Conservation (phyloP, 2,888 invertebrate genomes). For the Brenthis hecate region DNA sequence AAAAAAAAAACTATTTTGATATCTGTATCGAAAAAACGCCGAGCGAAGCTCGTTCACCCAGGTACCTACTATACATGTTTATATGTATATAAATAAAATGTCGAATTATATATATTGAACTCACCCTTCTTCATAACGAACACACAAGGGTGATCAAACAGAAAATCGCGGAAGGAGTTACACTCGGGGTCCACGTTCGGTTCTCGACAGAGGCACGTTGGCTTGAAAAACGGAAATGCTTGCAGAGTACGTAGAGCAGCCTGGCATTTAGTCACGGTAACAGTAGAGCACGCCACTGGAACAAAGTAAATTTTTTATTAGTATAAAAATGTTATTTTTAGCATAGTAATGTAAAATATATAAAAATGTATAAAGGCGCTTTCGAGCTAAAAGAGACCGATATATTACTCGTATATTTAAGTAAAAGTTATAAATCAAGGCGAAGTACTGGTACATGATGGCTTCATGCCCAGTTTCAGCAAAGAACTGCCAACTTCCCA, state of each 20-base stretch:
- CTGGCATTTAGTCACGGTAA: slow-evolving; percentile 96
- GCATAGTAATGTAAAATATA: not conserved
- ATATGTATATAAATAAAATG: not conserved
- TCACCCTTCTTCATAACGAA: slow-evolving; percentile 94
- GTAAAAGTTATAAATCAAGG: no score
- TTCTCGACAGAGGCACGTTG: slow-evolving; percentile 95
- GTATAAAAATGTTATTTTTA: not conserved
- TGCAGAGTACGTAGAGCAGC: slow-evolving; percentile 94
- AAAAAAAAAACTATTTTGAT: no score
- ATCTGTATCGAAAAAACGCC: no score
- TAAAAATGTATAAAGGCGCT: no score
- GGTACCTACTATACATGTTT: no score
- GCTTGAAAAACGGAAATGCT: slow-evolving; percentile 96
- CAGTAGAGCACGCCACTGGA: slow-evolving; percentile 95
- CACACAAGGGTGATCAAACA: slow-evolving; percentile 96
- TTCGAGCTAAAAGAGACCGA: no score
- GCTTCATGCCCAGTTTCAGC: no score
- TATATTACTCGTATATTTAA: no score
- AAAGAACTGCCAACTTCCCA: no score
- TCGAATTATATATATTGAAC: slow-evolving; percentile 38
- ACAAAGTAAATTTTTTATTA: slow-evolving; percentile 55
- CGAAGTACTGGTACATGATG: no score
- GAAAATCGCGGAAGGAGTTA: slow-evolving; percentile 95
- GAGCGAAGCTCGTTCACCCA: no score
- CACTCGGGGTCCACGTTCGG: slow-evolving; percentile 95